phyloP scores from a whole-genome alignment of 2,113 vertebrate species.

The Mustela nigripes region DNA sequence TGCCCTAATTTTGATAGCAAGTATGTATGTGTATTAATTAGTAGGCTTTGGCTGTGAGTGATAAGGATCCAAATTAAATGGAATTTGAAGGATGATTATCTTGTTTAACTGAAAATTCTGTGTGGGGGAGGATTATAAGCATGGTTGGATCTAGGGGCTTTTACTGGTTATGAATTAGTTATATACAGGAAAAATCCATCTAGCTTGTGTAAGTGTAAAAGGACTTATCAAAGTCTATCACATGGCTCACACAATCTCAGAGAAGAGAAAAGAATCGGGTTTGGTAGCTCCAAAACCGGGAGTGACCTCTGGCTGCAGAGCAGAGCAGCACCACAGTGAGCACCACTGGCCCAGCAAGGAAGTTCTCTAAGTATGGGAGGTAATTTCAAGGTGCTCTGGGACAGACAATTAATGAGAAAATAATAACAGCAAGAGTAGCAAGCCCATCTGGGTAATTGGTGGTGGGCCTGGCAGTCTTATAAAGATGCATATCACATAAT shows the following conservation, averaged over 20 bases:
- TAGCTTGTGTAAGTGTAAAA: neutral
- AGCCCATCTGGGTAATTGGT: neutral
- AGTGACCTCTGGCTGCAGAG: neutral
- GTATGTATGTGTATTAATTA: neutral
- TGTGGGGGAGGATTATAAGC: neutral
- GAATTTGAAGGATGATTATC: neutral
- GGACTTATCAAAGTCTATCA: neutral
- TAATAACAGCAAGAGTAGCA: no score
- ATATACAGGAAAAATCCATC: neutral
- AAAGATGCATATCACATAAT: neutral
- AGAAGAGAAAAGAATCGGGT: rapidly evolving
- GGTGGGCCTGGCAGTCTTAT: neutral
- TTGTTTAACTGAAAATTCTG: neutral
- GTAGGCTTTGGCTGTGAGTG: neutral
- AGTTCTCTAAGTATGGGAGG: neutral
- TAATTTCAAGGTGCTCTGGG: neutral
- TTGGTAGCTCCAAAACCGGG: neutral
- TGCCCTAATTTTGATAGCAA: neutral
- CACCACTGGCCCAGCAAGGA: neutral
- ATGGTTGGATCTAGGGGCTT: neutral
- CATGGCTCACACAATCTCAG: neutral
- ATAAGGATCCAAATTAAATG: neutral
- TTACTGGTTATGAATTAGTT: neutral
- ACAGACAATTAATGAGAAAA: neutral
- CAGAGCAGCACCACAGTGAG: neutral